Evolutionary conservation across 2,113 vertebrate genomes (phyloP), one percentile per base, ranked within the genome.

Genomic region (Tympanuchus pallidicinctus): DNA sequence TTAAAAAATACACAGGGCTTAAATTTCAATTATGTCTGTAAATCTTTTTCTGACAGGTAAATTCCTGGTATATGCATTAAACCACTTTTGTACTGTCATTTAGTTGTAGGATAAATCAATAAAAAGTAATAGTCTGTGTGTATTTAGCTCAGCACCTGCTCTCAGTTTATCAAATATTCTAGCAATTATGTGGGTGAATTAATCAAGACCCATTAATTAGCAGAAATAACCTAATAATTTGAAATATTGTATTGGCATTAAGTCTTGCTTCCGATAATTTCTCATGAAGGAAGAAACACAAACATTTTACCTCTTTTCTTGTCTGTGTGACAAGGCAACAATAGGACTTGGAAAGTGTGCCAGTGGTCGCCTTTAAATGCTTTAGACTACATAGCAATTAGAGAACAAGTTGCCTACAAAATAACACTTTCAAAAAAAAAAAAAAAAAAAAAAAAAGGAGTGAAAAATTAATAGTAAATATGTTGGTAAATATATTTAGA

Each of bases 171-270:
- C 30, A 48, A 69, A n/a, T 73, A 76, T 54, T 77, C 47, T 30
- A 84, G 65, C 8, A 52, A 38, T 5, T 34, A 40, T 32, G 2
- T 54, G 27, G 16, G 56, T 6, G 88, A 50, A 73, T 73, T 21
- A 92, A 87, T 80, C 42, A 94, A 67, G 38, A 74, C 5, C 12
- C 28, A 56, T 47, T 89, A 85, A 93, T 77, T 60, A 92, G 27
- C 30, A 89, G 72, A 93, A 93, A 88, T 50, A 91, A 74, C 65
- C 13, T n/a, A 82, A 48, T 10, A 72, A 48, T 45, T 15, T 60
- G 38, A 92, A 78, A 86, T 57, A 47, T 0, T 27, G 20, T 45
- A 9, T 52, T 74, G 69, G 20, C 38, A 92, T 69, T 65, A 80
- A 85, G 38, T 61, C 63, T 82, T 59, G 13, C 43, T 93, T 82